Percentiles rank a stretch among this genome's conserved stretches.
Conservation (phyloP, 2,888 invertebrate species). For the Tipula vernalis region DNA sequence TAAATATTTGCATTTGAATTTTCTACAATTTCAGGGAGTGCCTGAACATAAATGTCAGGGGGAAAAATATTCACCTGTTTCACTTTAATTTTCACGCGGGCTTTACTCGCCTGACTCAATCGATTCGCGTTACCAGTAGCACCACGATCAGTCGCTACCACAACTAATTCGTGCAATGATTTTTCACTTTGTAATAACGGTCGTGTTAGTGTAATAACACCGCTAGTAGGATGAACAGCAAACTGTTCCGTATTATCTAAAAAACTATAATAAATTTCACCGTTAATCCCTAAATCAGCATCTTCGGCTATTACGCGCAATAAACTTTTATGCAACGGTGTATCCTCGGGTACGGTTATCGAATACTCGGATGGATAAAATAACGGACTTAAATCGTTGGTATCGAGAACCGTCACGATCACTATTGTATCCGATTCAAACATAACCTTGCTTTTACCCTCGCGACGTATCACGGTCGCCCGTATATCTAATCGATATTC, state of each 20-base stretch:
- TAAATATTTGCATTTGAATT: constrained; percentile 74
- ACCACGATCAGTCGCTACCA: constrained; percentile 80
- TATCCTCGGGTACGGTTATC: constrained; percentile 77
- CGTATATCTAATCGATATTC: constrained; percentile 66
- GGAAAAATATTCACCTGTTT: constrained; percentile 73
- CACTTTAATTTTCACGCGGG: constrained; percentile 63
- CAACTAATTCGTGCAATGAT: constrained; percentile 57
- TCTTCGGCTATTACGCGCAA: constrained; percentile 79
- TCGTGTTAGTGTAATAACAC: constrained; percentile 71
- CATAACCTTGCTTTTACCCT: constrained; percentile 43
- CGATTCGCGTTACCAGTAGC: constrained; percentile 33
- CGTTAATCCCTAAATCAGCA: constrained; percentile 90
- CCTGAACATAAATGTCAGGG: constrained; percentile 70
- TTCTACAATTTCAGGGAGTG: constrained; percentile 68
- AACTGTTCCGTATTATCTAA: constrained; percentile 70
- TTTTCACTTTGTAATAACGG: constrained; percentile 59
- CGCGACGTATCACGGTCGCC: constrained; percentile 48
- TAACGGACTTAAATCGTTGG: constrained; percentile 85
- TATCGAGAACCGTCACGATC: constrained; percentile 62
- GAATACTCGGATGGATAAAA: constrained; percentile 86
- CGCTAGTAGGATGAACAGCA: constrained; percentile 86
- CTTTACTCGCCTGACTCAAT: constrained; percentile 51
- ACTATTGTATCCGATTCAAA: constrained; percentile 61
- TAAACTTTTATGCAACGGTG: constrained; percentile 70
- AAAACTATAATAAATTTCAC: constrained; percentile 94